Evolutionary conservation across 2,113 vertebrate species (phyloP).

Genomic region (Oreochromis aureus): DNA sequence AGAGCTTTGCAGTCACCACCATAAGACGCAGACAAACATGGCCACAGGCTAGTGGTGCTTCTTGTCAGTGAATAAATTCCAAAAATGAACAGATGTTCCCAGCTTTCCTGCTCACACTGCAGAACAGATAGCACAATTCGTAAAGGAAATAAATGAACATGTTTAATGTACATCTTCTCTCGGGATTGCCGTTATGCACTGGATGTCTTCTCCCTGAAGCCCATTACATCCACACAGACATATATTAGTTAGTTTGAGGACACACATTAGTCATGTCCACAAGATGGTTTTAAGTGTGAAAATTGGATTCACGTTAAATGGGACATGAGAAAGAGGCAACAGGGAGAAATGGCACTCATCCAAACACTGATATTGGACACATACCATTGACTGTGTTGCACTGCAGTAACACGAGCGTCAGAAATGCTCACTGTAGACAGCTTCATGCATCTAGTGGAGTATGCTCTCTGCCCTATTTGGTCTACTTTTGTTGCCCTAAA

Average conservation of each 20-base stretch:
- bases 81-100: constrained; percentile 9
- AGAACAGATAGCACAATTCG: constrained; percentile 21
- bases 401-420: not conserved
- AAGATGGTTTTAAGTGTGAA: constrained; percentile 8
- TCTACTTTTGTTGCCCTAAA: not conserved
- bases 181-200: not conserved
- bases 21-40: not conserved
- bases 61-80: not conserved
- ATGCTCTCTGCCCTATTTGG: not conserved
- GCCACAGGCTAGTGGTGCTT: not conserved
- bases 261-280: constrained; percentile 29
- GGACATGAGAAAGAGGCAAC: constrained; percentile 34
- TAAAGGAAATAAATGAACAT: constrained; percentile 33
- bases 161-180: not conserved
- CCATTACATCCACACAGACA: not conserved
- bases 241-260: not conserved
- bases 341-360: not conserved
- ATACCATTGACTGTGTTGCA: constrained; percentile 17
- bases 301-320: constrained; percentile 57
- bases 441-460: not conserved
- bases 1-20: not conserved
- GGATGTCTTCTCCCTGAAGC: constrained; percentile 1
- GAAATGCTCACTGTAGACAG: not conserved
- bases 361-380: constrained; percentile 14
- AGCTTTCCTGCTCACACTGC: constrained; percentile 11